Evolutionary conservation across 2,113 vertebrate species (phyloP).

Genomic region (Pseudonaja textilis): DNA sequence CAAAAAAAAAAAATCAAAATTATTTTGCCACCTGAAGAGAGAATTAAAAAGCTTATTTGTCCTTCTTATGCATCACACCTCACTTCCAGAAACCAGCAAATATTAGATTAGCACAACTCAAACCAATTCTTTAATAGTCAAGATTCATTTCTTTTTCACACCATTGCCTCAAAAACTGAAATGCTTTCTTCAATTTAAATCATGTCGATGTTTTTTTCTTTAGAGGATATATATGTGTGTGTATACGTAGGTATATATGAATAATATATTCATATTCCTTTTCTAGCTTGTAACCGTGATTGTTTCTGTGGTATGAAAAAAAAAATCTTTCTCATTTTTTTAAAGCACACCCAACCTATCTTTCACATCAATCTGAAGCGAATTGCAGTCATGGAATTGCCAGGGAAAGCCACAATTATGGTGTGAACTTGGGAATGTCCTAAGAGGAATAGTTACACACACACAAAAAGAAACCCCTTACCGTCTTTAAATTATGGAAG

Average conservation of each 20-base stretch:
- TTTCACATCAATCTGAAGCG: constrained; percentile 20
- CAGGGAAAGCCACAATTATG: not conserved
- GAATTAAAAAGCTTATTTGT: constrained; percentile 76
- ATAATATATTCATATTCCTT: constrained; percentile 41
- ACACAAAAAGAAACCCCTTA: not conserved
- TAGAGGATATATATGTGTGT: not conserved
- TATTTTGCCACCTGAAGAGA: constrained; percentile 65
- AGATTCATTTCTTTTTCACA: constrained; percentile 76
- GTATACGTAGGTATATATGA: not conserved
- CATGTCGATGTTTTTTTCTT: constrained; percentile 13
- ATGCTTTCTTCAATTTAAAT: not conserved
- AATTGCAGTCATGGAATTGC: not conserved
- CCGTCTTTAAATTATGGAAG: not conserved
- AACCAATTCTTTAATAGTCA: constrained; percentile 76
- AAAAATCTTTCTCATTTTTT: constrained; percentile 45
- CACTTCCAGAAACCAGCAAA: constrained; percentile 75
- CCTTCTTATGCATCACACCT: constrained; percentile 65
- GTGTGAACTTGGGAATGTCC: not conserved
- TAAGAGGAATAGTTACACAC: not conserved
- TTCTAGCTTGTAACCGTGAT: constrained; percentile 46
- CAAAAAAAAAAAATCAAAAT: too few species aligned
- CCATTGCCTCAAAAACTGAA: constrained; percentile 67
- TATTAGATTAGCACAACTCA: constrained; percentile 73
- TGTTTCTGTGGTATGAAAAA: constrained; percentile 32
- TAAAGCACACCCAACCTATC: not conserved